Conservation (phyloP, 2,888 invertebrate genomes). For the Baccha elongata region DNA sequence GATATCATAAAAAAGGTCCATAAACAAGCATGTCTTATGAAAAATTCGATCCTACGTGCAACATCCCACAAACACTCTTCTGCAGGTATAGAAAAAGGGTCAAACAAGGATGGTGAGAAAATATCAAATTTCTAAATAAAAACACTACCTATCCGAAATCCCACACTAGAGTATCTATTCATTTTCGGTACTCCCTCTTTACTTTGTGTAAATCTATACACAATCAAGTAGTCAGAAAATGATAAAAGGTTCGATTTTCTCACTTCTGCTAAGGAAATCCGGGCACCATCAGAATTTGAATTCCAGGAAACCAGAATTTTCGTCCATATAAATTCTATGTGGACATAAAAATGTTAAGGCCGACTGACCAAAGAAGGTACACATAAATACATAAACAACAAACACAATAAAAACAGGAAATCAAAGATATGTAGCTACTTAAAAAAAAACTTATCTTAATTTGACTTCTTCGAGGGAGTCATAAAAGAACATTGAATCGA, state of each 20-base stretch:
- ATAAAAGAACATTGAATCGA: neutral
- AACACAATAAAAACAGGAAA: slow-evolving; percentile 24
- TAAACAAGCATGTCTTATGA: slow-evolving; percentile 13
- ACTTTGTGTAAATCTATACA: slow-evolving; percentile 12
- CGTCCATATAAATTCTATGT: slow-evolving; percentile 10
- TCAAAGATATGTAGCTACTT: neutral
- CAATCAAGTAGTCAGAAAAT: slow-evolving; percentile 50
- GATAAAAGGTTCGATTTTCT: slow-evolving; percentile 22
- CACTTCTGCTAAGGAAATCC: slow-evolving; percentile 28
- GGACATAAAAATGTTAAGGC: slow-evolving; percentile 10
- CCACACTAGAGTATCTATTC: slow-evolving; percentile 20
- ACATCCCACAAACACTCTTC: neutral
- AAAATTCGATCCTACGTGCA: slow-evolving; percentile 15
- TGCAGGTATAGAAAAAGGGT: slow-evolving; percentile 41
- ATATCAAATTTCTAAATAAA: slow-evolving; percentile 41
- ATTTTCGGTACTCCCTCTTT: slow-evolving; percentile 36
- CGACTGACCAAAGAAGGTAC: slow-evolving; percentile 23
- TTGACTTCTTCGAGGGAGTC: slow-evolving; percentile 14
- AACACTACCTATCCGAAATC: slow-evolving; percentile 24
- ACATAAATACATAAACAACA: slow-evolving; percentile 5
- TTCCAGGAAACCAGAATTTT: slow-evolving; percentile 48
- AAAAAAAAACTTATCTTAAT: neutral
- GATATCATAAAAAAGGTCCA: slow-evolving; percentile 13
- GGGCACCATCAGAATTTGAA: slow-evolving; percentile 24
- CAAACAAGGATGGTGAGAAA: slow-evolving; percentile 47